Evolutionary conservation across 2,113 vertebrate genomes (phyloP).

Genomic region (Asarcornis scutulata): DNA sequence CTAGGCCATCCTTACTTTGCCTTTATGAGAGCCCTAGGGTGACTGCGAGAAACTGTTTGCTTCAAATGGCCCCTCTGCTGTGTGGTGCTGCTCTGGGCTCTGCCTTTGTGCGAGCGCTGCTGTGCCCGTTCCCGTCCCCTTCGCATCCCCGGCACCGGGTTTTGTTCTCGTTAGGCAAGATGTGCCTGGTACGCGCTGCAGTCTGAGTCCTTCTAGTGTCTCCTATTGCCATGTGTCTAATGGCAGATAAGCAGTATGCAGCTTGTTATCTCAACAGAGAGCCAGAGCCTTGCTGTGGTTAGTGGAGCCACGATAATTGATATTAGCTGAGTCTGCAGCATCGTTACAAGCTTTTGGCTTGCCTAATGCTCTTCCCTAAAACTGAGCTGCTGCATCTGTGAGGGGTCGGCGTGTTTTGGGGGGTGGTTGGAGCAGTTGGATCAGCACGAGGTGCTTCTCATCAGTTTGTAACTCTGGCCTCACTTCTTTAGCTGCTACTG

Average conservation of each 20-base stretch:
- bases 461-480: neutral
- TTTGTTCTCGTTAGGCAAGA: neutral
- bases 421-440: neutral
- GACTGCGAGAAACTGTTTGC: neutral
- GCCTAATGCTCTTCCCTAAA: neutral
- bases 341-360: neutral
- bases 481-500: neutral
- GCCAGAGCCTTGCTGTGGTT: fast-evolving
- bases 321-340: neutral
- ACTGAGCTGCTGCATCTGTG: neutral
- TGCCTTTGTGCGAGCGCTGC: fast-evolving
- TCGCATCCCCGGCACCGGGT: neutral
- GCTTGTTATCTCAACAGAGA: neutral
- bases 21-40: neutral
- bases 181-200: neutral
- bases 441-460: neutral
- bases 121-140: neutral
- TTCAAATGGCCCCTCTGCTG: fast-evolving
- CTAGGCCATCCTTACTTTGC: neutral
- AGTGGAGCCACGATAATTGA: neutral
- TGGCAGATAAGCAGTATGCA: neutral
- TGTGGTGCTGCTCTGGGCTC: neutral
- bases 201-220: neutral
- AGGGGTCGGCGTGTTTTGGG: neutral
- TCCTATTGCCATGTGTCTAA: neutral